Evolutionary conservation across 2,888 invertebrate genomes (phyloP).

Genomic region (Tholera decimalis): DNA sequence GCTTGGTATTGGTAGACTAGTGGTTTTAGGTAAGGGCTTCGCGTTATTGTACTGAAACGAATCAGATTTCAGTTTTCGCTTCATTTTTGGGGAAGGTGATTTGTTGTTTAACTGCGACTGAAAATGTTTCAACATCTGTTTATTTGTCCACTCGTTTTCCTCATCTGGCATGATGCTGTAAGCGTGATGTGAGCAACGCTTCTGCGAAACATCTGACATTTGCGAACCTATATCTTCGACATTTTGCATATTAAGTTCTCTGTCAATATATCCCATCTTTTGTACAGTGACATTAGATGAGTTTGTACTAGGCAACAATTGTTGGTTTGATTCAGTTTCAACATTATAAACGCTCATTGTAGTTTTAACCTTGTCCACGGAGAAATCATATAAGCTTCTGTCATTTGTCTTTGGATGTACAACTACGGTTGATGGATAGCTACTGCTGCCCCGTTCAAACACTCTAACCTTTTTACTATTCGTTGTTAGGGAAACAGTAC

Average conservation of each 20-base stretch:
- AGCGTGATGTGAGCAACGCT: slow-evolving; percentile 31
- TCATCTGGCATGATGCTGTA: slow-evolving; percentile 47
- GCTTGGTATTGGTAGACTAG: slow-evolving; percentile 29
- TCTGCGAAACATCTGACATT: slow-evolving; percentile 7
- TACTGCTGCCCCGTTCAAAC: slow-evolving; percentile 45
- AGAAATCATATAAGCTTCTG: slow-evolving; percentile 78
- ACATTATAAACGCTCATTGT: slow-evolving; percentile 76
- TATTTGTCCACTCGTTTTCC: slow-evolving; percentile 10
- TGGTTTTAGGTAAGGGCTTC: slow-evolving; percentile 16
- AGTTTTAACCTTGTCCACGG: slow-evolving; percentile 79
- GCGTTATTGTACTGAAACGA: slow-evolving; percentile 59
- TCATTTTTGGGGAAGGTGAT: neutral
- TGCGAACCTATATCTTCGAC: neutral
- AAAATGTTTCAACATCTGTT: slow-evolving; percentile 20
- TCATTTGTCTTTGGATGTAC: slow-evolving; percentile 63
- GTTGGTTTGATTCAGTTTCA: slow-evolving; percentile 53
- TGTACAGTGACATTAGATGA: slow-evolving; percentile 69
- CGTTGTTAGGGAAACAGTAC: neutral
- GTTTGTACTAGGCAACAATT: slow-evolving; percentile 15
- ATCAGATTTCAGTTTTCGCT: slow-evolving; percentile 45
- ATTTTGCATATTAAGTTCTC: slow-evolving; percentile 62
- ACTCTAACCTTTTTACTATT: slow-evolving; percentile 56
- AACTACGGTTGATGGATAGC: slow-evolving; percentile 65
- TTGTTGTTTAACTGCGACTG: neutral
- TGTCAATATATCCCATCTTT: slow-evolving; percentile 73